Evolutionary conservation across 1,140 invertebrate species (phyloP).

Genomic region (Dinothrombium tinctorium): DNA sequence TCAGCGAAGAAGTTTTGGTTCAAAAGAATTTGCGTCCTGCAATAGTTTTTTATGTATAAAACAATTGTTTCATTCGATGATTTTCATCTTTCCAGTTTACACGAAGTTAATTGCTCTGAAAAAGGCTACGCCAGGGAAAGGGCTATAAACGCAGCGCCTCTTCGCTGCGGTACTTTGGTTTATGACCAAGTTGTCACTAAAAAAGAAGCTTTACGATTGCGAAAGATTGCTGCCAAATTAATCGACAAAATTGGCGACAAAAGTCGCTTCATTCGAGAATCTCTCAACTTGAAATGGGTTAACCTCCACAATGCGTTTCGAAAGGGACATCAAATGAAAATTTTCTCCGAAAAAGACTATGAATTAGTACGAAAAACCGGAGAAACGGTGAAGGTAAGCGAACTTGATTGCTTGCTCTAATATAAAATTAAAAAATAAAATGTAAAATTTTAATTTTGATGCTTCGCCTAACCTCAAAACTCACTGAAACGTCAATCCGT

Average conservation of each 20-base stretch:
- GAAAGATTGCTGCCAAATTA: not conserved
- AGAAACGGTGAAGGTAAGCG: not conserved
- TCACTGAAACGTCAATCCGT: not conserved
- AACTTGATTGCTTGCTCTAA: not conserved
- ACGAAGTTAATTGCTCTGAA: not conserved
- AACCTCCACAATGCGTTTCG: constrained; percentile 1
- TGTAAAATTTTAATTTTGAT: too few relatives aligned
- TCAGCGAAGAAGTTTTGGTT: too few relatives aligned
- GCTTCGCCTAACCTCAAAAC: too few relatives aligned
- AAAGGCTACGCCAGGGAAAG: not conserved
- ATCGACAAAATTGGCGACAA: not conserved
- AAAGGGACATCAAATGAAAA: not conserved
- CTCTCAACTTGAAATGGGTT: constrained; percentile 3
- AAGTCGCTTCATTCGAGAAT: constrained; percentile 2
- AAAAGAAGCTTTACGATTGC: not conserved
- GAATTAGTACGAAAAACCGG: constrained; percentile 1
- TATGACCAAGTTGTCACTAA: not conserved
- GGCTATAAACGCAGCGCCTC: not conserved
- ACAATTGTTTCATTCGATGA: too few relatives aligned
- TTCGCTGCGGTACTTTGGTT: not conserved
- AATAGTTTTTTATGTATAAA: too few relatives aligned
- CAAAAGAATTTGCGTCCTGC: too few relatives aligned
- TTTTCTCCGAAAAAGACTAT: not conserved
- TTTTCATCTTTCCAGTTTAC: not conserved
- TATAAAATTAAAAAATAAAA: not conserved